Evolutionary conservation across 1,140 invertebrate species (phyloP).

Genomic region (Phortica variegata): DNA sequence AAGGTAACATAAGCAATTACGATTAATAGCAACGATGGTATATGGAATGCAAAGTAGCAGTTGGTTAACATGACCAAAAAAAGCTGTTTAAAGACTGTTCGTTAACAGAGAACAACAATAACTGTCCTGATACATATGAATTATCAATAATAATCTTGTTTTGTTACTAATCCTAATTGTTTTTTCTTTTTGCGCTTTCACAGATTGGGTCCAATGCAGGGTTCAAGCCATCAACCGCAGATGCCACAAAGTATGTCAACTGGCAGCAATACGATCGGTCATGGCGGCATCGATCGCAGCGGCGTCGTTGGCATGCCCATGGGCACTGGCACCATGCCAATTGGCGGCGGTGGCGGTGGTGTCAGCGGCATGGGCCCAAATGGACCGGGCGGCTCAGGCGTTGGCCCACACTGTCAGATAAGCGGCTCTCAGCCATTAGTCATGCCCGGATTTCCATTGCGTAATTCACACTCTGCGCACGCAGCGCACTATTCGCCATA

Average conservation of each 20-base stretch:
- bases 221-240: constrained; percentile 42
- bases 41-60: too few relatives aligned
- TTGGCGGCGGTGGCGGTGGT: constrained; percentile 28
- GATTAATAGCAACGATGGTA: too few relatives aligned
- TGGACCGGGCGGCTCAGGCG: constrained; percentile 29
- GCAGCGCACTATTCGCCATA: constrained; percentile 78
- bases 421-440: constrained; percentile 67
- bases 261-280: constrained; percentile 56
- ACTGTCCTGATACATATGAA: too few relatives aligned
- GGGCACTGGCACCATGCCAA: constrained; percentile 28
- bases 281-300: constrained; percentile 48
- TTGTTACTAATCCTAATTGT: not conserved
- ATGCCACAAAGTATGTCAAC: constrained; percentile 58
- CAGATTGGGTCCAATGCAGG: constrained; percentile 44
- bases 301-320: constrained; percentile 24
- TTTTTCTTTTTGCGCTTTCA: constrained; percentile 3
- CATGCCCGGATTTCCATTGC: constrained; percentile 77
- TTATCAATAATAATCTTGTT: too few relatives aligned
- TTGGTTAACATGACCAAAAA: too few relatives aligned
- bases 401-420: constrained; percentile 60
- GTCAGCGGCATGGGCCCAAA: constrained; percentile 29
- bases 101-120: too few relatives aligned
- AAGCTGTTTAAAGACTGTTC: too few relatives aligned
- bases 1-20: too few relatives aligned
- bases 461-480: constrained; percentile 68